Base-by-base conservation (phyloP, 92 coral and sea anemone species). In the Anthopleura xanthogrammica region DNA sequence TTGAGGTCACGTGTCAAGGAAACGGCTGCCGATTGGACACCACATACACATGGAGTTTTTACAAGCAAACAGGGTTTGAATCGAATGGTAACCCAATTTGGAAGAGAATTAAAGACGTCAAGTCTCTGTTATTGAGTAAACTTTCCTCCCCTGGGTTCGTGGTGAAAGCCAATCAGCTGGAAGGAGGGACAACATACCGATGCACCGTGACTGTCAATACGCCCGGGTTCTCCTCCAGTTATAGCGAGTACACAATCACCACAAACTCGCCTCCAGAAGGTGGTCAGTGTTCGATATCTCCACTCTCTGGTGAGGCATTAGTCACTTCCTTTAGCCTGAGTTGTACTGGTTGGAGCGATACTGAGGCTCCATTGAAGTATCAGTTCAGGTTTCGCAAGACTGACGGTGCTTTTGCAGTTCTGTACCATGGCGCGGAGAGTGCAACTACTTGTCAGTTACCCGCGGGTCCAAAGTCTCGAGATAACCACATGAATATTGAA, bases 291-390 rank as follows among this genome's bases (percentile, higher is more conserved):
- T 81, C 58, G 52, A 85, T 87, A 12, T 43, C 48, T 3, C 93
- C 95, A 58, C 77, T 5, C n/a, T 72, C 75, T 19, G 98, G 98
- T 1, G 81, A 80, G 60, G 94, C 89, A 5, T 62, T 90, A 16
- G 83, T 73, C 41, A 88, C 93, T 41, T 62, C 71, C n/a, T 94
- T 94, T 50, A 73, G 36, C 12, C 75, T 92, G 68, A 83, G 79
- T 16, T 94, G 98, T 79, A 79, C 68, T 2, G 98, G 93, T 9
- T 94, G 98, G 98, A 73, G 20, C 0, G 98, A 94, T 46, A 56
- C 56, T 9, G 94, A 94, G 7, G n/a, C 75, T 42, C 95, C 95
- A 12, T 77, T 94, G 58, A 82, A 48, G 19, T 92, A 92, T 60
- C 83, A 89, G 41, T 93, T 93, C 72, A 86, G 92, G 78, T 93